Evolutionary conservation across 2,888 invertebrate genomes (phyloP), one percentile per base, ranked within the genome.

Genomic region (Flexamia atlantica): DNA sequence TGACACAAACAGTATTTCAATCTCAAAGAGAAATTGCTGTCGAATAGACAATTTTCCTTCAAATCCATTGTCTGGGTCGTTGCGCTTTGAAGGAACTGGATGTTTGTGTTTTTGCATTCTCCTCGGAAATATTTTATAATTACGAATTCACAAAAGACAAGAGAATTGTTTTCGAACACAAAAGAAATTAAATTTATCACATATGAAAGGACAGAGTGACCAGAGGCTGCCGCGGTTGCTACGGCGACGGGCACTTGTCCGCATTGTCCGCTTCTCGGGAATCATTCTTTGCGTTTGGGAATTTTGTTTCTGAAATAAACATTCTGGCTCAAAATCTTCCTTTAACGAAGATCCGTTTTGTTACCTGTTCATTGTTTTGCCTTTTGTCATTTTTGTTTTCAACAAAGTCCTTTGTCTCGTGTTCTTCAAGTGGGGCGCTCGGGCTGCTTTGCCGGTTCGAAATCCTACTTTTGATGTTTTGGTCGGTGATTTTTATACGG

Each of bases 141-240:
- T 64, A 64, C 64, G 3, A 64, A 64, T 30, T 30, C 17, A 30
- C 28, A 64, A 64, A 20, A 30, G 64, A 64, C 20, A n/a, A 64
- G 64, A 64, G 64, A 5, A 64, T 57, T 57, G 64, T 64, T 64
- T 64, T 64, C 12, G 2, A 64, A 64, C 14, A 28, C 64, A 28
- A 64, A 64, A 57, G 64, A 28, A 64, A 64, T 64, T 64, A 64
- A 28, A 17, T 64, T 64, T 28, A 64, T 64, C 64, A 30, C 64
- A 64, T 64, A 64, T 64, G 64, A 64, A 30, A 36, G 64, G 64
- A 2, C 64, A 17, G 64, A 12, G 1, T 64, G 64, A 64, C 64
- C 64, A 64, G 30, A 14, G 64, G 25, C 14, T 14, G 28, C 28
- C 64, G 40, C 17, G 10, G 42, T 72, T n/a, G 72, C 14, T 25